Percentiles rank a stretch among this genome's conserved stretches.
phyloP scores from a whole-genome alignment of 2,888 invertebrate genomes.

The Andricus curvator region DNA sequence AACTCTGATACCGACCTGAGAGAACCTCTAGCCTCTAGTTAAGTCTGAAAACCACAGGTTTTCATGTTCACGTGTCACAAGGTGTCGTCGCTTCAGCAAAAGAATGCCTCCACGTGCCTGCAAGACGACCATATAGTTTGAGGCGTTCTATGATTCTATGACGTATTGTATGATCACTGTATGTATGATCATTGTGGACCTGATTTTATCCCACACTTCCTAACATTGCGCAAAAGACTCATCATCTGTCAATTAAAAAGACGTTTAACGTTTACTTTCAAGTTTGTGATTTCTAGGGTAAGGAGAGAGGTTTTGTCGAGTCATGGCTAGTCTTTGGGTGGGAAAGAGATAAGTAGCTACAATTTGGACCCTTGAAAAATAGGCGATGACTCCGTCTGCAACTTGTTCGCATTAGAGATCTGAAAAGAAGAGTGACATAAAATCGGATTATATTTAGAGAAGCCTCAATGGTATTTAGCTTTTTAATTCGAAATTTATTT shows the following conservation, averaged over 20 bases:
- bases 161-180: neutral
- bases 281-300: neutral
- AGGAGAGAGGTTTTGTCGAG: neutral
- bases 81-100: slow-evolving; percentile 1
- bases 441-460: neutral
- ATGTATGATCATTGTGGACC: neutral
- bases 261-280: slow-evolving; percentile 5
- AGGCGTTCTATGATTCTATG: neutral
- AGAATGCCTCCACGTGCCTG: slow-evolving; percentile 11
- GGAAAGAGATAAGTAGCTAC: neutral
- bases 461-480: neutral
- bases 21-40: slow-evolving; percentile 17
- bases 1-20: slow-evolving; percentile 11
- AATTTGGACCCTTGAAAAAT: neutral
- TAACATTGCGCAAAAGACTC: neutral
- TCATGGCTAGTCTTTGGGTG: slow-evolving; percentile 3
- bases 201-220: neutral
- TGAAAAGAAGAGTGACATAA: neutral
- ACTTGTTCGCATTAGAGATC: neutral
- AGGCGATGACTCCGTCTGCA: neutral
- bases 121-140: neutral
- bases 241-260: slow-evolving; percentile 11
- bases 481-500: neutral
- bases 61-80: slow-evolving; percentile 3
- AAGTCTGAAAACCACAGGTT: slow-evolving; percentile 10